Base-by-base conservation (phyloP, 2,113 vertebrate species). In the Candoia aspera region DNA sequence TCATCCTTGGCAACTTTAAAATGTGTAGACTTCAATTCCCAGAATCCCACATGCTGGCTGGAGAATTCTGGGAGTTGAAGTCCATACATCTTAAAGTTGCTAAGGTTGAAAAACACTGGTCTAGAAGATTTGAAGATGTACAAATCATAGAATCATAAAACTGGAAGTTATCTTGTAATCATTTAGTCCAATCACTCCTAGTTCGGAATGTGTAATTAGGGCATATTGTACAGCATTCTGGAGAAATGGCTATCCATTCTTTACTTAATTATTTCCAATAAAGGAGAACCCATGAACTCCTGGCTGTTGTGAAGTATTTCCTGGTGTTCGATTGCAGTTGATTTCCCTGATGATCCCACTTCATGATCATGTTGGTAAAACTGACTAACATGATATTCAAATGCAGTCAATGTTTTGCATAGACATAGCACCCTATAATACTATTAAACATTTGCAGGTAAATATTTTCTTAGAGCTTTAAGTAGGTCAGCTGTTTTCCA, bases 381-480 rank as follows among this genome's bases (percentile, higher is more conserved):
- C 54, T 57, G n/a, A 19, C n/a, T 86, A 33, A 86, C 49, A 33
- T 55, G n/a, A 19, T 87, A 19, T 29, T 55, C 29, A 68, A 89
- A 54, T 21, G 17, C 59, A 6, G 85, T 33, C 59, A 10, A 60
- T 53, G 64, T 13, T n/a, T 64, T 84, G 9, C 0, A 1, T 0
- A 0, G 0, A 1, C 73, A 64, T 3, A 88, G 84, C 91, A 26
- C 0, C 42, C 8, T 84, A 15, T 29, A 0, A 37, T 86, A 64
- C n/a, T 37, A 10, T 87, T 55, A 59, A 87, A 79, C 57, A 60
- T 0, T 0, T 6, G 54, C n/a, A 83, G 23, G 0, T 1, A 11
- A 62, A 91, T 33, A 8, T 55, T 94, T 54, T 53, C 57, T 33
- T 55, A 88, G 4, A 29, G 86, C 92, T 92, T 87, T 84, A 91